phyloP scores from a whole-genome alignment of 2,113 vertebrate genomes.

The Glaucidium brasilianum region DNA sequence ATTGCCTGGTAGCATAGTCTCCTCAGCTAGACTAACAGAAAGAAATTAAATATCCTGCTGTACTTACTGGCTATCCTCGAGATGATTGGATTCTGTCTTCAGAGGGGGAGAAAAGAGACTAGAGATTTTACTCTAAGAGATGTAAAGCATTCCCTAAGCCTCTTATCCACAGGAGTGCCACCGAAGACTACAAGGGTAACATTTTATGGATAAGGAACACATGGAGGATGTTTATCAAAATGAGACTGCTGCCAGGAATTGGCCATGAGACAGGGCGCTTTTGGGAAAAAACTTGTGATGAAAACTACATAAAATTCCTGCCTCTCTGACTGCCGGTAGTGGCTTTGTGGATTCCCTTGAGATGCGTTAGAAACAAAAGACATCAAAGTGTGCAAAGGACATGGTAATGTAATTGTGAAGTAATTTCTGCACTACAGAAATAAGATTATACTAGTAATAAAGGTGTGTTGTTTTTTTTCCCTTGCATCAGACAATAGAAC shows the following conservation, averaged over 20 bases:
- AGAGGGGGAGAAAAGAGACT: neutral
- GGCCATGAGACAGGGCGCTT: neutral
- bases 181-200: neutral
- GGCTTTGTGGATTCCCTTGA: neutral
- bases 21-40: neutral
- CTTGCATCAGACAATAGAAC: neutral
- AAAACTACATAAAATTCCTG: neutral
- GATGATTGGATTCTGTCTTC: slow-evolving; percentile 20
- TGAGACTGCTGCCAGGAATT: neutral
- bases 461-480: neutral
- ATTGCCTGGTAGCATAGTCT: neutral
- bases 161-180: neutral
- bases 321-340: neutral
- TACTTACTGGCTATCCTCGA: slow-evolving; percentile 33
- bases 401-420: neutral
- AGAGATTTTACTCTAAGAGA: neutral
- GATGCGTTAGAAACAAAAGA: slow-evolving; percentile 33
- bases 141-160: neutral
- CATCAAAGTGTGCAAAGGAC: neutral
- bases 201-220: neutral
- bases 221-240: neutral
- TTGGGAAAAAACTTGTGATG: neutral
- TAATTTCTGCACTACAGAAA: neutral
- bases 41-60: neutral
- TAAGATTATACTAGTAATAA: neutral